A percentile compares a stretch with the other conserved stretches of the same genome.
phyloP scores from a whole-genome alignment of 2,888 invertebrate species.

The Ernsta delagoae region DNA sequence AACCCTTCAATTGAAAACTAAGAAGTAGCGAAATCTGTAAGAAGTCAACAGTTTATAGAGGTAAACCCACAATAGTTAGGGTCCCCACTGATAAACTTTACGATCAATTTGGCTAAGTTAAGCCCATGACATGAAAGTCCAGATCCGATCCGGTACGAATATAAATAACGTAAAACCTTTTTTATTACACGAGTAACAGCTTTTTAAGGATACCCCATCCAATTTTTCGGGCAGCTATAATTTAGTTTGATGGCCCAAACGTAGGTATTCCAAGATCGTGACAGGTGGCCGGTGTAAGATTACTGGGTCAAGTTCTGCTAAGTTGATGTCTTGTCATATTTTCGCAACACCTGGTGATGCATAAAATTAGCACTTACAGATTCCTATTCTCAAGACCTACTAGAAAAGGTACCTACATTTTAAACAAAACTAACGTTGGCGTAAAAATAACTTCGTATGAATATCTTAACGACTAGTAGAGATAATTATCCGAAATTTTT shows the following conservation, averaged over 20 bases:
- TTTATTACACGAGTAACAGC: constrained; percentile 22
- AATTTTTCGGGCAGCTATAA: constrained; percentile 23
- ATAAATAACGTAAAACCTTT: constrained; percentile 26
- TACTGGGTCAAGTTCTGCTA: constrained; percentile 5
- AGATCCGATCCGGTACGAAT: constrained; percentile 16
- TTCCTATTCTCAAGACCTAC: not conserved
- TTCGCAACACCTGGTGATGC: not conserved
- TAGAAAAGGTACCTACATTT: too few relatives aligned
- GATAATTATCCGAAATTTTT: not conserved
- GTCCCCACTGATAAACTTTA: constrained; percentile 30
- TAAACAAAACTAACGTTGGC: too few relatives aligned
- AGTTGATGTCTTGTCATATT: not conserved
- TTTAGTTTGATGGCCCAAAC: constrained; percentile 14
- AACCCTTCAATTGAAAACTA: not conserved
- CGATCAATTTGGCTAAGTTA: constrained; percentile 35
- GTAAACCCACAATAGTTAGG: constrained; percentile 22
- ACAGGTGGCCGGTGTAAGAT: constrained; percentile 10
- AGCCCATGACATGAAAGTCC: constrained; percentile 13
- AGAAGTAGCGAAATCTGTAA: not conserved
- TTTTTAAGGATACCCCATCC: constrained; percentile 16
- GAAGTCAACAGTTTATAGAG: constrained; percentile 30
- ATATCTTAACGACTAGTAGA: not conserved
- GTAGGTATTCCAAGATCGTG: not conserved
- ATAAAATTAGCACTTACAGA: not conserved
- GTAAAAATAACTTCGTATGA: not conserved